Base-by-base conservation (phyloP, 2,888 invertebrate genomes). In the Zhengitettix transpicula region DNA sequence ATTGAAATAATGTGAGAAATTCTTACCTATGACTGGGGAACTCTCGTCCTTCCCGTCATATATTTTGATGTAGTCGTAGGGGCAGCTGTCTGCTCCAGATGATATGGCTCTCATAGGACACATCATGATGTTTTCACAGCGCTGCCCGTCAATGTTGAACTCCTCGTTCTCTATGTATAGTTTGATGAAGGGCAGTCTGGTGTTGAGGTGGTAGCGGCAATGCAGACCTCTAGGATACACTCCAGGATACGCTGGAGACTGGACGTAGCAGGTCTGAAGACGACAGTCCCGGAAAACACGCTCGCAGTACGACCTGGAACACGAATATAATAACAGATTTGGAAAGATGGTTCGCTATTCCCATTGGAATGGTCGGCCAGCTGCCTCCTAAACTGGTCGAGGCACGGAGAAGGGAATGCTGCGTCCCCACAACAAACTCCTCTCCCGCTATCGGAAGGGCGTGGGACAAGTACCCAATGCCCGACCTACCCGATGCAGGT, bases 121-220 rank as follows among this genome's bases (percentile, higher is more conserved):
- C 0, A 92, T 90, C 88, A 94, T 92, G 67, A 93, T 89, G 72
- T 93, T 93, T 74, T 94, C 93, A 71, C 93, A 93, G 59, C 93
- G 80, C 70, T 93, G 92, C 1, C 93, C 93, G 68, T 93, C 93
- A 67, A 93, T 90, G 72, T 93, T 92, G 75, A 93, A 93, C 73
- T 92, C 91, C 71, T 92, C 91, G 72, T 92, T 92, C 72, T 92
- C 91, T 68, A 92, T 89, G 76, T 92, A 90, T 67, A 91, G 78
- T 75, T 90, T 90, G 71, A 92, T 92, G 76, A 89, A 92, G 28
- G 91, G 90, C 69, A 89, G 80, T 52, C 90, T 78, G 8, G 92
- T 92, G 77, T 91, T 92, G 58, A 94, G 80, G 69, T 88, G 87
- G 72, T 93, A 94, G 70, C 89, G 86, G 80, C 93, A 93, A 73